phyloP scores from a whole-genome alignment of 1,140 invertebrate species.

The Pentalonia nigronervosa region DNA sequence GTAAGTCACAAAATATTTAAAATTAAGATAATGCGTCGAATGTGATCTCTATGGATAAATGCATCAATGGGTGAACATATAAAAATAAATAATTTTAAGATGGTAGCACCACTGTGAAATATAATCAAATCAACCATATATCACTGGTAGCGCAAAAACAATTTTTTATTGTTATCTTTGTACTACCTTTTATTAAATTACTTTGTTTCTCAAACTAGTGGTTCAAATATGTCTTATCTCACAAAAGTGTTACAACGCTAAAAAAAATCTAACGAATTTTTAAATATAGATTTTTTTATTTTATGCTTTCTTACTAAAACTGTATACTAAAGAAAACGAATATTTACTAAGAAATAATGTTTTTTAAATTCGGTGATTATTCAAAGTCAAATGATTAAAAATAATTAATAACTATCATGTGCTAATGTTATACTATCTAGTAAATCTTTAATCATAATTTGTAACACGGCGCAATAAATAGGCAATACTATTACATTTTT shows the following conservation, averaged over 20 bases:
- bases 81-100: too few species aligned
- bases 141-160: too few species aligned
- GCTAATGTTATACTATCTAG: not conserved
- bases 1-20: too few species aligned
- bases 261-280: not conserved
- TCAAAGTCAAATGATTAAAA: not conserved
- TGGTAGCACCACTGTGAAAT: too few species aligned
- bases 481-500: not conserved
- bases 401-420: not conserved
- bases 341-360: not conserved
- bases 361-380: not conserved
- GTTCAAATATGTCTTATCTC: not conserved
- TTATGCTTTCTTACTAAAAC: not conserved
- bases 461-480: not conserved
- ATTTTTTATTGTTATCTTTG: too few species aligned
- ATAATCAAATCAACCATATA: too few species aligned
- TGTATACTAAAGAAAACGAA: not conserved
- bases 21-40: too few species aligned
- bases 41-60: too few species aligned
- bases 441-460: not conserved
- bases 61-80: too few species aligned
- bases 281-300: not conserved
- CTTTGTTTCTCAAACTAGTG: not conserved
- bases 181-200: too few species aligned
- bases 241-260: not conserved